Percentiles rank a stretch among this genome's conserved stretches.
Conservation (phyloP, 2,888 invertebrate species). For the Lithophane socia region DNA sequence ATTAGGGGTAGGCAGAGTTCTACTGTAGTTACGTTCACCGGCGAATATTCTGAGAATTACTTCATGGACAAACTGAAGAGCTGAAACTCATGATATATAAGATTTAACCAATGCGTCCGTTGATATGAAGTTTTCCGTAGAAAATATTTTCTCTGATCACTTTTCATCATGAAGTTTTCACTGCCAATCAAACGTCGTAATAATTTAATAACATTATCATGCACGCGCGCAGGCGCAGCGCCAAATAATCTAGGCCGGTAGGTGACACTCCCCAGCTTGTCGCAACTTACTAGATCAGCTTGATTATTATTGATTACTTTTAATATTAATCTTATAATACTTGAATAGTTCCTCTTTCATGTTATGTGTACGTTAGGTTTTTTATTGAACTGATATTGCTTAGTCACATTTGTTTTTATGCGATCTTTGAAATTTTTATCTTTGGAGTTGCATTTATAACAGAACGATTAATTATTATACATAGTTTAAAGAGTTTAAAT, state of each 20-base stretch:
- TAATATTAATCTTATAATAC: conserved; percentile 6
- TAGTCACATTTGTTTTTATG: conserved; percentile 10
- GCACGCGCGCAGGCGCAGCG: conserved; percentile 19
- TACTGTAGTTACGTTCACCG: not conserved
- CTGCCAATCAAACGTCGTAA: conserved; percentile 35
- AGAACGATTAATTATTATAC: not conserved
- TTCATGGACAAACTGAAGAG: not conserved
- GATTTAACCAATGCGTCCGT: not conserved
- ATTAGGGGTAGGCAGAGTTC: not conserved
- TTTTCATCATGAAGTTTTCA: conserved; percentile 33
- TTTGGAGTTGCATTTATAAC: not conserved
- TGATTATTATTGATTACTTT: conserved; percentile 43
- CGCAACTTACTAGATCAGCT: conserved; percentile 30
- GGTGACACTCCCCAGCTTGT: conserved; percentile 43
- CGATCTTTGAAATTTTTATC: not conserved
- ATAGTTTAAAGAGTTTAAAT: not conserved
- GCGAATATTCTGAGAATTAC: not conserved
- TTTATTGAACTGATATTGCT: not conserved
- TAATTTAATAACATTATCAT: conserved; percentile 20
- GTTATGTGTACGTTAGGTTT: not conserved
- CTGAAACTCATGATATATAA: not conserved
- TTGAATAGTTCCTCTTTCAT: conserved; percentile 5
- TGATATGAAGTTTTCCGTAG: not conserved
- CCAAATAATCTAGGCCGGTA: conserved; percentile 46
- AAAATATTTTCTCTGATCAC: not conserved